These are phyloP conservation scores for Sigmodon hispidus DNA, from an alignment of 2,113 vertebrate species.

Conservation along the genomic window DNA sequence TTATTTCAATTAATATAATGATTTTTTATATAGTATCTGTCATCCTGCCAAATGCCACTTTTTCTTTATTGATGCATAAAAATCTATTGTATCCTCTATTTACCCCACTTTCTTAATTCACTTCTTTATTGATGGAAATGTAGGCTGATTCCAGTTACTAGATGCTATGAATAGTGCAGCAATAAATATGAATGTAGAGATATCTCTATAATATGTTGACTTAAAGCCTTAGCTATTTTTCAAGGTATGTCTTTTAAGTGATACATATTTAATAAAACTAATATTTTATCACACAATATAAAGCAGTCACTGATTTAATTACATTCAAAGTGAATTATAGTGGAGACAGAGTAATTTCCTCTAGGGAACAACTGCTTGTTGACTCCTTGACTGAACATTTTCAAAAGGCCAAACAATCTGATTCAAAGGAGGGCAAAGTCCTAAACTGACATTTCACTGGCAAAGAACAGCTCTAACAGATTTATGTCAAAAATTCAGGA, in stretches of 20 bases:
- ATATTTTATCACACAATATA: constrained; percentile 14
- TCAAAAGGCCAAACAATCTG: background rate
- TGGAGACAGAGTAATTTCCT: background rate
- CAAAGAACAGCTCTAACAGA: background rate
- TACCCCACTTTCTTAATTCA: background rate
- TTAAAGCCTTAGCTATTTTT: background rate
- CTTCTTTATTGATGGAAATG: background rate
- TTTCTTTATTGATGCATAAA: background rate
- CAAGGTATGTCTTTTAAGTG: background rate
- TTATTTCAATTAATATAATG: background rate
- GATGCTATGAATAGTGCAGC: background rate
- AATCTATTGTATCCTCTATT: background rate
- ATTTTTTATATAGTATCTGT: background rate
- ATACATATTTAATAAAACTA: constrained; percentile 42
- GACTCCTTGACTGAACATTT: background rate
- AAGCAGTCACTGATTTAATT: constrained; percentile 57
- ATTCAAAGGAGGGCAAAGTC: background rate
- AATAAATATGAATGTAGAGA: background rate
- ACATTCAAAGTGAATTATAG: constrained; percentile 25
- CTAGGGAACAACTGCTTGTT: background rate
- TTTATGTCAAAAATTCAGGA: background rate
- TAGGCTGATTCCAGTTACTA: background rate
- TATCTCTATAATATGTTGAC: background rate
- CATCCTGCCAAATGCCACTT: background rate
- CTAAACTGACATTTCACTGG: background rate